Base-by-base conservation (phyloP, 92 coral and sea anemone species). In the Porites lobata region DNA sequence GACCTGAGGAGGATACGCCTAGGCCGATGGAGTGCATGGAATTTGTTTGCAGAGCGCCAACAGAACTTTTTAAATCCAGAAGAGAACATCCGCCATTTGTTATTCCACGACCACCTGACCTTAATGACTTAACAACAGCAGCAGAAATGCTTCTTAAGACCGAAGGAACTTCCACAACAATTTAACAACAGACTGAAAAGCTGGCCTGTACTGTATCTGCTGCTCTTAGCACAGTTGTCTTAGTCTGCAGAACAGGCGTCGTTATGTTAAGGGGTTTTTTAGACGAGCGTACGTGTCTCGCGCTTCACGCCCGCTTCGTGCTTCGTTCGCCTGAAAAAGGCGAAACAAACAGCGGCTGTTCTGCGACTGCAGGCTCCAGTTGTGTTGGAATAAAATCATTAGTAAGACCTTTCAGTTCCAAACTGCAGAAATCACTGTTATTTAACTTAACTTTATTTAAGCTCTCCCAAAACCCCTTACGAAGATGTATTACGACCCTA, bases 1-100 rank as follows among this genome's bases (percentile, higher is more conserved):
- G 99, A 52, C 99, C 99, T 13, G 99, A 98, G 50, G 99, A 98
- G 72, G 99, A 98, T 85, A 79, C 90, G 11, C 99, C 99, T 11
- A 92, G 99, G 50, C 89, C 99, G 8, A 95, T 98, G 99, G 99
- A 95, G 29, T 98, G 99, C 71, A 90, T 98, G 78, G 99, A 98
- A 72, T 98, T 98, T 94, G 99, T 98, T 76, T 98, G 99, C 50
- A 92, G 99, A 68, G 99, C 99, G 26, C 98, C 99, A 3, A 92
- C 96, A 43, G 98, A 98, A 77, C 86, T 98, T n/a, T 98, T 98
- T 64, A 95, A 98, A 81, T 94, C 94, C 19, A 90, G 77, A 18
- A 88, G 93, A 86, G 88, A 92, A 19, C 99, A 98, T 67, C 94
- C 98, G 47, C 98, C 99, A 18, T 98, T 98, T 89, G 95, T 98